These are phyloP conservation scores for Masnerella sp. DNA, from an alignment of 2,888 invertebrate genomes.

Conservation along the genomic window DNA sequence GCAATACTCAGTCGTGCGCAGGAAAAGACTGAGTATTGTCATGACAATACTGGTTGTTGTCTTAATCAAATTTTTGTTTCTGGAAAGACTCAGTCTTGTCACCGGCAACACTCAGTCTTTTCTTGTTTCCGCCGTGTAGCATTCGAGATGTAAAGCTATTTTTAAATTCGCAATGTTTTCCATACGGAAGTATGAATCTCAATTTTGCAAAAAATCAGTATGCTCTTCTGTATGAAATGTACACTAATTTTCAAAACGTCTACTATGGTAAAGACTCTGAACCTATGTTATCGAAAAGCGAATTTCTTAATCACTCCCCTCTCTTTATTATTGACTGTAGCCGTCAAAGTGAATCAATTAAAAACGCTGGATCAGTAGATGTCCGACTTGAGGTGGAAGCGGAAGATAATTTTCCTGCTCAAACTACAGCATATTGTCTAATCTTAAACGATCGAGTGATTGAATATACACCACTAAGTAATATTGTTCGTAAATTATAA, in stretches of 20 bases:
- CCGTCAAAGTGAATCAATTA: constrained; percentile 4
- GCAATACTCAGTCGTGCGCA: too few relatives aligned
- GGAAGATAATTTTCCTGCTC: constrained; percentile 1
- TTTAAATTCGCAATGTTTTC: neutral
- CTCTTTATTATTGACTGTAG: constrained; percentile 2
- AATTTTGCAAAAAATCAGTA: constrained; percentile 4
- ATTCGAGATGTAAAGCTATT: neutral
- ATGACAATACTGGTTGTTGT: too few relatives aligned
- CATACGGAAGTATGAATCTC: neutral
- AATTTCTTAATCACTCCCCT: neutral
- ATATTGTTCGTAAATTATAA: too few relatives aligned
- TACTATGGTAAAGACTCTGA: neutral
- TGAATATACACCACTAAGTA: too few relatives aligned
- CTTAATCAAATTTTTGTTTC: too few relatives aligned
- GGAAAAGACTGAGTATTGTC: too few relatives aligned
- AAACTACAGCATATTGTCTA: too few relatives aligned
- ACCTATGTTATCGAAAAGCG: neutral
- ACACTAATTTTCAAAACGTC: neutral
- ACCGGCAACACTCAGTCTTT: too few relatives aligned
- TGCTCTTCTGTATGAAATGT: neutral
- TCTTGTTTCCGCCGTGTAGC: too few relatives aligned
- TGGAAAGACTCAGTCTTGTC: too few relatives aligned
- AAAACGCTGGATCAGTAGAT: neutral
- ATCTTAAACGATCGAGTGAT: too few relatives aligned
- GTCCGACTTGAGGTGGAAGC: neutral